These are phyloP conservation scores for Lordiphosa fenestrarum DNA, from an alignment of 2,888 invertebrate genomes.

Conservation along the genomic window DNA sequence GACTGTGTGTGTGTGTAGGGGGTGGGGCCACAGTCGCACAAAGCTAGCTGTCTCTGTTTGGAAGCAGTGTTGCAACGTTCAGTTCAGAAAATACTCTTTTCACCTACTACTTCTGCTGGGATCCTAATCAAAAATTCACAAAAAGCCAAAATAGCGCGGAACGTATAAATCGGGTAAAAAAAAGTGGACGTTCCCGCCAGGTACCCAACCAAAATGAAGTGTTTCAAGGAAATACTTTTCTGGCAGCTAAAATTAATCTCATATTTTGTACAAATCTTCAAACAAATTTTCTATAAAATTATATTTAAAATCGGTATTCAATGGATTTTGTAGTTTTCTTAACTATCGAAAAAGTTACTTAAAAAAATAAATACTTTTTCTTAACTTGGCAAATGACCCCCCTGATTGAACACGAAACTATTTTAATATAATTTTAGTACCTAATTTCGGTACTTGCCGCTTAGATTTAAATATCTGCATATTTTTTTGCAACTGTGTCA, in stretches of 20 bases:
- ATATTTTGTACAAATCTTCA: too few relatives aligned
- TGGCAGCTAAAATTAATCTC: too few relatives aligned
- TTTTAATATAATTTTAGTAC: too few relatives aligned
- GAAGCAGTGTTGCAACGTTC: slow-evolving; percentile 27
- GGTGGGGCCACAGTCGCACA: slow-evolving; percentile 4
- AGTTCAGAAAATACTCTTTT: slow-evolving; percentile 31
- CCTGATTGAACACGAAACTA: too few relatives aligned
- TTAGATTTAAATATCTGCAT: background rate
- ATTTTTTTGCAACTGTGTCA: slow-evolving; percentile 13
- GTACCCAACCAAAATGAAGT: too few relatives aligned
- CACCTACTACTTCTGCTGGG: slow-evolving; percentile 42
- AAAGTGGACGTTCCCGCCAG: slow-evolving; percentile 42
- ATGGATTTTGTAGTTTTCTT: too few relatives aligned
- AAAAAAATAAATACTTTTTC: too few relatives aligned
- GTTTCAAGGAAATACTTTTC: too few relatives aligned
- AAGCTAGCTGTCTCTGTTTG: slow-evolving; percentile 13
- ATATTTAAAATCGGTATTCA: too few relatives aligned
- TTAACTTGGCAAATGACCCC: too few relatives aligned
- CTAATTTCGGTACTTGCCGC: background rate
- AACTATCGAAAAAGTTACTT: too few relatives aligned
- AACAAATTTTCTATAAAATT: too few relatives aligned
- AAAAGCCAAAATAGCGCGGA: slow-evolving; percentile 76
- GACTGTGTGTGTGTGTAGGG: slow-evolving; percentile 1
- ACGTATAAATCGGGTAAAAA: slow-evolving; percentile 53
- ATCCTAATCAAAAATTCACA: slow-evolving; percentile 68